A percentile compares a stretch with the other conserved stretches of the same genome.
phyloP scores from a whole-genome alignment of 2,888 invertebrate species.

The Leptopilina drosophilae region DNA sequence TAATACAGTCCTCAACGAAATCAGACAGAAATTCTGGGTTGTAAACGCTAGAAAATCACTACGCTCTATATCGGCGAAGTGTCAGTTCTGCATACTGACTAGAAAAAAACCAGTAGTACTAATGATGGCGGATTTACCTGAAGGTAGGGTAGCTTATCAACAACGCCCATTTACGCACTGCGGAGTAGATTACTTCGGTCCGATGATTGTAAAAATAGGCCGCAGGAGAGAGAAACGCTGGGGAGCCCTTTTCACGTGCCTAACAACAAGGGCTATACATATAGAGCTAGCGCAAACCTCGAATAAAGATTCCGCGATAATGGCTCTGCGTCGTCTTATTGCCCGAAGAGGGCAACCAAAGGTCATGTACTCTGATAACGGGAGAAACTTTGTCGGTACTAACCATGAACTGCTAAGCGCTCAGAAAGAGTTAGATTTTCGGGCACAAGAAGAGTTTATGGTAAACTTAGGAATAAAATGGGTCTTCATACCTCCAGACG shows the following conservation, averaged over 20 bases:
- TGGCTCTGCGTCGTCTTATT: constrained; percentile 46
- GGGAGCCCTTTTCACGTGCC: constrained; percentile 54
- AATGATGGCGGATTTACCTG: constrained; percentile 45
- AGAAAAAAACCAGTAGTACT: constrained; percentile 45
- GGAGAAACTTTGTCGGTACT: no score
- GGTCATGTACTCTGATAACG: no score
- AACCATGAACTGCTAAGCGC: no score
- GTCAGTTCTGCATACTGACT: constrained; percentile 41
- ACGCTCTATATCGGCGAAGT: constrained; percentile 30
- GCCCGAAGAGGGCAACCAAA: no score
- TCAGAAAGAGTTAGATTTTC: no score
- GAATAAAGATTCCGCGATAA: constrained; percentile 44
- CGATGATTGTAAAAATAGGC: constrained; percentile 46
- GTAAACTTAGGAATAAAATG: no score
- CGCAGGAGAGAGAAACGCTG: constrained; percentile 37
- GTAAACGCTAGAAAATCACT: constrained; percentile 24
- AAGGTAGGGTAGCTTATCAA: constrained; percentile 42
- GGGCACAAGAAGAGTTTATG: no score
- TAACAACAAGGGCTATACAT: constrained; percentile 51
- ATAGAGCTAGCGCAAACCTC: constrained; percentile 45
- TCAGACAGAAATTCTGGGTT: constrained; percentile 52
- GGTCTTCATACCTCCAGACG: no score
- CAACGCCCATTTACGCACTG: constrained; percentile 47
- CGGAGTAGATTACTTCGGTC: constrained; percentile 52
- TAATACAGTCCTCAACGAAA: constrained; percentile 51